Conservation (phyloP, 2,797 vertebrate species). For the Pelobates cultripes region DNA sequence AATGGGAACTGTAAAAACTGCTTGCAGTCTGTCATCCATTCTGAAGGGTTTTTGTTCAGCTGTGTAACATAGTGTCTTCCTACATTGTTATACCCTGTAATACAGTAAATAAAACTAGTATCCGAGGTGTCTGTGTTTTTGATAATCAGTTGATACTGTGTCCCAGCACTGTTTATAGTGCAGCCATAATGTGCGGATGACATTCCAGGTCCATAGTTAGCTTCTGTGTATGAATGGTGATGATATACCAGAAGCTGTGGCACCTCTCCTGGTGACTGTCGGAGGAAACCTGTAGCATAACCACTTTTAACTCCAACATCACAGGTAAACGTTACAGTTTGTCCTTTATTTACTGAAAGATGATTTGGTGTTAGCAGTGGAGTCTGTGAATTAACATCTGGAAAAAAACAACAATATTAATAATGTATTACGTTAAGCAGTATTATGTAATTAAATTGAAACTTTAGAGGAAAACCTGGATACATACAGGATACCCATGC, state of each 20-base stretch:
- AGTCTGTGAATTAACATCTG: not conserved
- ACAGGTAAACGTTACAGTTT: conserved; percentile 11
- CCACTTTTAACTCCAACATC: not conserved
- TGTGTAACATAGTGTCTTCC: conserved; percentile 11
- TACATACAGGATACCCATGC: too few species aligned
- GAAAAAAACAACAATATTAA: too few species aligned
- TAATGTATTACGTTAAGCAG: too few species aligned
- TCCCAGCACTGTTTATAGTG: too few species aligned
- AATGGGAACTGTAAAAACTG: too few species aligned
- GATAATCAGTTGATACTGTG: too few species aligned
- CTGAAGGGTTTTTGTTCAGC: not conserved
- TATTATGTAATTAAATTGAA: too few species aligned
- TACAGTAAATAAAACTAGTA: not conserved
- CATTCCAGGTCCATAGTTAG: conserved; percentile 2
- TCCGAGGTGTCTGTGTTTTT: too few species aligned
- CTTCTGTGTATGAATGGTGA: conserved; percentile 10
- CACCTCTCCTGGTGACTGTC: not conserved
- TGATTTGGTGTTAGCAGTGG: not conserved
- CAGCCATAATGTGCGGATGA: too few species aligned
- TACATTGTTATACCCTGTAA: conserved; percentile 2
- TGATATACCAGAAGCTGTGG: conserved; percentile 12
- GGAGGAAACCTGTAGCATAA: not conserved
- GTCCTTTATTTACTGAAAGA: not conserved
- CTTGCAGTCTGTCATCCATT: too few species aligned
- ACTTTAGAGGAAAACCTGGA: too few species aligned